A percentile compares a stretch with the other conserved stretches of the same genome.
These are phyloP conservation scores for Syrmaticus mikado DNA, from an alignment of 2,113 vertebrate species.

Conservation along the genomic window DNA sequence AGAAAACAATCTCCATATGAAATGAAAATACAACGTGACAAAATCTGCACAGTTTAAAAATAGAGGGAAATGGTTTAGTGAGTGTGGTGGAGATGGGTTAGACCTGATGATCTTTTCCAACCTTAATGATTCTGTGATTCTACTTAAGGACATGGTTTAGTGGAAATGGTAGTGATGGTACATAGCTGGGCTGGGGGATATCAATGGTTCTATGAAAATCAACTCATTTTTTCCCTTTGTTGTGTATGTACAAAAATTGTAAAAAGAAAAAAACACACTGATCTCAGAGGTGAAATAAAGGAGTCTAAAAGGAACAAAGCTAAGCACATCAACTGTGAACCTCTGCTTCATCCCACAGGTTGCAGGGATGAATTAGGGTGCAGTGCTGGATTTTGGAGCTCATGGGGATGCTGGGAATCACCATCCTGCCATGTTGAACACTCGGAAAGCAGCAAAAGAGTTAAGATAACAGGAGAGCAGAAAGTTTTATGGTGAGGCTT, in stretches of 20 bases:
- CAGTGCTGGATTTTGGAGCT: neutral
- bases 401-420: fast-evolving
- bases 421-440: neutral
- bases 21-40: neutral
- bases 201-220: no score
- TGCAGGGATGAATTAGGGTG: fast-evolving
- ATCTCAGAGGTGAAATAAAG: neutral
- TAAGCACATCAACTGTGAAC: fast-evolving
- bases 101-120: no score
- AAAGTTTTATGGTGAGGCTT: neutral
- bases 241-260: fast-evolving
- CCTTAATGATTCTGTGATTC: no score
- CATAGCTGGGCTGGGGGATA: no score
- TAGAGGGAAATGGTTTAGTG: no score
- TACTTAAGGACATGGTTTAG: no score
- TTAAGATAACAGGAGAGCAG: neutral
- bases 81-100: no score
- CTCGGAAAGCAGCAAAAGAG: neutral
- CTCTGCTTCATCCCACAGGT: neutral
- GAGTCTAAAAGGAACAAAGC: neutral
- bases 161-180: no score
- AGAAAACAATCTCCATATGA: neutral
- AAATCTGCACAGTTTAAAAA: no score
- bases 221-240: no score
- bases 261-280: neutral